A percentile compares a stretch with the other conserved stretches of the same genome.
Evolutionary conservation across 2,888 invertebrate genomes (phyloP).

Genomic region (Meliscaeva auricollis): DNA sequence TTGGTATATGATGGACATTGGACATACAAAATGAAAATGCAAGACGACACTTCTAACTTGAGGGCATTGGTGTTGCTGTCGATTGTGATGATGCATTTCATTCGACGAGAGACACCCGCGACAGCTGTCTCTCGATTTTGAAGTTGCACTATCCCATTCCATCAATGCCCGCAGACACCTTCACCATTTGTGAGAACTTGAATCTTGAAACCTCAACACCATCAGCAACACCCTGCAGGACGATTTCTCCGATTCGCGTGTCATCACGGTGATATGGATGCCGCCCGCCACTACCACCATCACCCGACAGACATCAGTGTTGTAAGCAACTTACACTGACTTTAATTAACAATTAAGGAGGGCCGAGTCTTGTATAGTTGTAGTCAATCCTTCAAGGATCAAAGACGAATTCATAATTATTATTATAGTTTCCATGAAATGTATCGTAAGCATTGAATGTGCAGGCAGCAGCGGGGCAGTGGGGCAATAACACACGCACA

Average conservation of each 20-base stretch:
- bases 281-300: not conserved
- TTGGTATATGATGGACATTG: conserved; percentile 31
- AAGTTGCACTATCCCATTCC: conserved; percentile 68
- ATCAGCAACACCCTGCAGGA: conserved; percentile 52
- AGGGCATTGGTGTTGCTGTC: conserved; percentile 64
- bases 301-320: conserved; percentile 25
- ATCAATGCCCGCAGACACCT: conserved; percentile 70
- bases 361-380: conserved; percentile 11
- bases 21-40: conserved; percentile 24
- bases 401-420: conserved; percentile 42
- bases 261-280: conserved; percentile 42
- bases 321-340: conserved; percentile 62
- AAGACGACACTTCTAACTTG: conserved; percentile 69
- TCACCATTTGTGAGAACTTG: conserved; percentile 35
- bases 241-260: conserved; percentile 51
- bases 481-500: conserved; percentile 40
- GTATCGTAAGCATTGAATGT: not conserved
- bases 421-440: conserved; percentile 38
- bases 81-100: conserved; percentile 44
- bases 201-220: conserved; percentile 51
- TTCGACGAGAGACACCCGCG: conserved; percentile 48
- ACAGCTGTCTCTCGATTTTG: conserved; percentile 55
- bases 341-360: conserved; percentile 72
- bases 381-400: conserved; percentile 66
- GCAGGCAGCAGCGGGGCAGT: not conserved